Evolutionary conservation across 2,888 invertebrate species (phyloP).

Genomic region (Herminia tarsipennalis): DNA sequence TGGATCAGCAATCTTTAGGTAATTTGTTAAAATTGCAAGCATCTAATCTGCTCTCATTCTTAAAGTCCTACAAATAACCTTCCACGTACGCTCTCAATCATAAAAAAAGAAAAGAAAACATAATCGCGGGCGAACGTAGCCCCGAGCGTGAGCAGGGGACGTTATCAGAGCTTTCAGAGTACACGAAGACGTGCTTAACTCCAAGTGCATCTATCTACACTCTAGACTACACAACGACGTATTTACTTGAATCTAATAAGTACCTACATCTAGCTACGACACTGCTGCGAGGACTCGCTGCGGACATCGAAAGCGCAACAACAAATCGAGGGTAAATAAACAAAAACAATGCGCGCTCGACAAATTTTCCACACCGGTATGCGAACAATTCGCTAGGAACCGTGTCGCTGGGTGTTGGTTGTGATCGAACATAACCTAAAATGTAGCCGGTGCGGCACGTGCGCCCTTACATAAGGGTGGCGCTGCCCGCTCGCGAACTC

Average conservation of each 20-base stretch:
- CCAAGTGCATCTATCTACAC: not conserved
- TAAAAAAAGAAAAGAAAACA: conserved; percentile 13
- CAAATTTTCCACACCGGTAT: conserved; percentile 30
- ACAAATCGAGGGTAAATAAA: conserved; percentile 69
- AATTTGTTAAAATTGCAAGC: not conserved
- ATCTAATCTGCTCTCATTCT: not conserved
- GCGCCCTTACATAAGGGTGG: conserved; percentile 82
- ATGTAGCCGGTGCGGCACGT: conserved; percentile 66
- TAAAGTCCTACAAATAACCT: conserved; percentile 3
- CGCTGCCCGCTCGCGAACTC: conserved; percentile 41
- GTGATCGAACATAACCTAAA: conserved; percentile 82
- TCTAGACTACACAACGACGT: not conserved
- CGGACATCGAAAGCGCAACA: conserved; percentile 32
- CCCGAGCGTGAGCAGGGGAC: conserved; percentile 5
- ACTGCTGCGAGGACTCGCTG: conserved; percentile 11
- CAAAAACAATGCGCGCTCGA: conserved; percentile 52
- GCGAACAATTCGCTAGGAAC: conserved; percentile 25
- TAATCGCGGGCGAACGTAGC: conserved; percentile 1
- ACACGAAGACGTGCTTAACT: conserved; percentile 3
- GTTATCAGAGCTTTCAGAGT: conserved; percentile 20
- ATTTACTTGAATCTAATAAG: not conserved
- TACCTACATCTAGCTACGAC: conserved; percentile 4
- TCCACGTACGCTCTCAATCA: conserved; percentile 5
- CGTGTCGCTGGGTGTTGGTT: conserved; percentile 49
- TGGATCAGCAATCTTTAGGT: not conserved